phyloP scores from a whole-genome alignment of 2,113 vertebrate genomes.

The Dromiciops gliroides region DNA sequence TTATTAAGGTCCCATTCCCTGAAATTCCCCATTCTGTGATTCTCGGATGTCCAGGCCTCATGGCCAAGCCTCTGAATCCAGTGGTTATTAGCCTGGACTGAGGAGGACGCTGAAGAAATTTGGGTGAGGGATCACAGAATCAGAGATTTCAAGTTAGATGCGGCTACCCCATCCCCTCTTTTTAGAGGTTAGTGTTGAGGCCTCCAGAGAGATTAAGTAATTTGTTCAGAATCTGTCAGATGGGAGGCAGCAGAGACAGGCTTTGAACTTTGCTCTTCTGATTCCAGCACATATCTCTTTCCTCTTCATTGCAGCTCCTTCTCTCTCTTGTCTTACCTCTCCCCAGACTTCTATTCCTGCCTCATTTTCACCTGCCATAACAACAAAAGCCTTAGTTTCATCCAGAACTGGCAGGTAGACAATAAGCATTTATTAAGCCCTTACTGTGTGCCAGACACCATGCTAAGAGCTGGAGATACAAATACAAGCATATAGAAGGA shows the following conservation, averaged over 20 bases:
- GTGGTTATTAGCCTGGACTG: not conserved
- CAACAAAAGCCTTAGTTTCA: not conserved
- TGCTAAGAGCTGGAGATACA: not conserved
- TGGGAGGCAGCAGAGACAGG: not conserved
- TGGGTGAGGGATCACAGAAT: not conserved
- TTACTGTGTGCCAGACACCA: not conserved
- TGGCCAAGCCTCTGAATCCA: not conserved
- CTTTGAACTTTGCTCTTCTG: not conserved
- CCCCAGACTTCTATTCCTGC: not conserved
- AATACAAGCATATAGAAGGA: not conserved
- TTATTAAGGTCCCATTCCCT: not conserved
- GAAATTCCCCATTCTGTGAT: not conserved
- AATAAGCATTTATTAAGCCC: not conserved
- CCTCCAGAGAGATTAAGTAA: not conserved
- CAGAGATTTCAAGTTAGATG: not conserved
- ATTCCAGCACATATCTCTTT: not conserved
- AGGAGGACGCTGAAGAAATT: not conserved
- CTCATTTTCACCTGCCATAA: not conserved
- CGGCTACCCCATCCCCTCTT: not conserved
- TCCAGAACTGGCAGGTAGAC: not conserved
- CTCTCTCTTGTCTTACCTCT: not conserved
- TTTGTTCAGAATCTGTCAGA: not conserved
- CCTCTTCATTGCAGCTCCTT: not conserved
- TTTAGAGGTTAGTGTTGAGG: not conserved
- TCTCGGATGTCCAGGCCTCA: not conserved